phyloP scores from a whole-genome alignment of 2,888 invertebrate genomes.

The Drosophila paramelanica region DNA sequence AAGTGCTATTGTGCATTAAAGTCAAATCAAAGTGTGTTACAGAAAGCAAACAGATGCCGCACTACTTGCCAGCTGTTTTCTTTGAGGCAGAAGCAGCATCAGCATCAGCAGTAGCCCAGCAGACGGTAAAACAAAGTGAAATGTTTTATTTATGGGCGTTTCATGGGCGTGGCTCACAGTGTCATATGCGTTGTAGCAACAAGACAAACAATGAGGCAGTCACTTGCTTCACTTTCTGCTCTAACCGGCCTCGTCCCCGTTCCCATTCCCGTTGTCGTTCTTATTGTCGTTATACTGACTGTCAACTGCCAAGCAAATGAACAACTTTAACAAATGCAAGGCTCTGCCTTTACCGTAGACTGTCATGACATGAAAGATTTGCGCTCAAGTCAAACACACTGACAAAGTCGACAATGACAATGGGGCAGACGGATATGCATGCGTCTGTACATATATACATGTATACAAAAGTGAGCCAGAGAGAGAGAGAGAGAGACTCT shows the following conservation, averaged over 20 bases:
- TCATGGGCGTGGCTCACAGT: slow-evolving; percentile 69
- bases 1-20: slow-evolving; percentile 76
- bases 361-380: slow-evolving; percentile 79
- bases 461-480: background rate
- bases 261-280: slow-evolving; percentile 18
- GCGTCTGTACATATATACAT: background rate
- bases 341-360: slow-evolving; percentile 55
- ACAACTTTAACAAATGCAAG: slow-evolving; percentile 78
- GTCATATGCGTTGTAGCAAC: slow-evolving; percentile 79
- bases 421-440: slow-evolving; percentile 14
- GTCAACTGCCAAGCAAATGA: slow-evolving; percentile 77
- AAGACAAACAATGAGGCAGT: slow-evolving; percentile 72
- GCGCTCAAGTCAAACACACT: slow-evolving; percentile 75
- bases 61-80: slow-evolving; percentile 34
- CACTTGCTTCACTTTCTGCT: slow-evolving; percentile 33
- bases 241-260: slow-evolving; percentile 5
- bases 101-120: slow-evolving; percentile 13
- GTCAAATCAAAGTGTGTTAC: slow-evolving; percentile 75
- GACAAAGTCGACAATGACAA: slow-evolving; percentile 69
- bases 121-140: slow-evolving; percentile 77
- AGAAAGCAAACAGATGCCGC: slow-evolving; percentile 41
- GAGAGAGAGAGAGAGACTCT: background rate
- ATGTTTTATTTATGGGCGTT: slow-evolving; percentile 77
- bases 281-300: slow-evolving; percentile 43
- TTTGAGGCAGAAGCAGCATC: slow-evolving; percentile 22